Base-by-base conservation (phyloP, 1,140 invertebrate species). In the Zaprionus kolodkinae region DNA sequence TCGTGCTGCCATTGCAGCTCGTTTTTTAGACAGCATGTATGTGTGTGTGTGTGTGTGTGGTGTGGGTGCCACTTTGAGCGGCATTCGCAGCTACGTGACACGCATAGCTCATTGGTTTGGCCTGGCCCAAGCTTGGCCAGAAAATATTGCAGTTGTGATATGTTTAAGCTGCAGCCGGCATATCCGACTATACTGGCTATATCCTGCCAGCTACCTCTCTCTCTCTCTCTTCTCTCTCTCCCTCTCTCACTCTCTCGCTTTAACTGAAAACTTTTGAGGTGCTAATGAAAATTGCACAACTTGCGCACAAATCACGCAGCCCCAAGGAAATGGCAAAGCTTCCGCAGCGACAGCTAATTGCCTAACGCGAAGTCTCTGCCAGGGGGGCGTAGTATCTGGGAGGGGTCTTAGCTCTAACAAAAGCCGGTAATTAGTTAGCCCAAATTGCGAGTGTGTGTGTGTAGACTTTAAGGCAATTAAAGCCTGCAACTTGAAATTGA, bases 131-230 rank as follows among this genome's bases (percentile, higher is more conserved):
- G 74, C 82, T 62, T 75, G 72, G 66, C 56, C 68, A 54, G 73
- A 88, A 87, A 88, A 87, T 87, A 87, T 87, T 84, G 80, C 84
- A 87, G 83, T 88, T 87, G 84, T 83, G 83, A 87, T 87, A 86
- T 79, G 83, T 76, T 86, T 86, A 77, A 85, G 79, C 83, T 82
- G 71, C 72, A 50, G 36, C 3, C 1, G 33, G 57, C 54, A 38
- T 21, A 36, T 64, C 25, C 57, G 25, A 30, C 9, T 48, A 63
- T 68, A 54, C 38, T 36, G 56, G 60, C 54, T 50, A 79, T 67
- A 76, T 85, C 73, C 82, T 62, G 56, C 25, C n/a, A 33, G 17
- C 35, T 54, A 21, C 0, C 27, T 10, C 27, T 5, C 5, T 5
- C 50, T 1, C 12, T 11, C 45, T 12, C 17, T 1, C 45, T 12